phyloP scores from a whole-genome alignment of 2,888 invertebrate species.

The Drosophila flavopinicola region DNA sequence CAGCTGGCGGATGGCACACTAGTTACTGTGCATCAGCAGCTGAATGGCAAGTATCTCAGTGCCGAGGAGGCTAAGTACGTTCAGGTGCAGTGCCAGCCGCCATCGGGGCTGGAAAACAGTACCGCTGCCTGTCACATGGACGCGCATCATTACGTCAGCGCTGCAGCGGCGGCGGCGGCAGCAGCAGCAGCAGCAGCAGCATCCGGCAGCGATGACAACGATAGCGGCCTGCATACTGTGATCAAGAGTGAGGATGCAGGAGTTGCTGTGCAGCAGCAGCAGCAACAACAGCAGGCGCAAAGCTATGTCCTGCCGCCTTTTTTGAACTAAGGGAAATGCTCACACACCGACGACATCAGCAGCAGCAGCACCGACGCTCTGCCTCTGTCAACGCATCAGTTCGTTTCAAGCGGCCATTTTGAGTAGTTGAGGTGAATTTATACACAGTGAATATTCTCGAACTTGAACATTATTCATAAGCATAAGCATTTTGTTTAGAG shows the following conservation, averaged over 20 bases:
- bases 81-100: slow-evolving; percentile 70
- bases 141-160: slow-evolving; percentile 60
- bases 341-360: slow-evolving; percentile 81
- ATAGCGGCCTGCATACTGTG: slow-evolving; percentile 81
- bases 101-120: slow-evolving; percentile 75
- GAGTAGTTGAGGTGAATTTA: too few relatives aligned
- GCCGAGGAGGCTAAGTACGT: slow-evolving; percentile 84
- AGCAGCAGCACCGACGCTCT: slow-evolving; percentile 57
- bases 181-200: slow-evolving; percentile 49
- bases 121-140: slow-evolving; percentile 79
- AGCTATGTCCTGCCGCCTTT: slow-evolving; percentile 85
- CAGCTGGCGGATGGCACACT: slow-evolving; percentile 47
- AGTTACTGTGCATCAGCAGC: slow-evolving; percentile 73
- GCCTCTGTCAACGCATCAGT: slow-evolving; percentile 32
- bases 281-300: slow-evolving; percentile 80
- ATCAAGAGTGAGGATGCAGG: slow-evolving; percentile 83
- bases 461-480: too few relatives aligned
- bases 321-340: slow-evolving; percentile 85
- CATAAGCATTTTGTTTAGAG: too few relatives aligned
- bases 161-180: slow-evolving; percentile 49
- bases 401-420: slow-evolving; percentile 75
- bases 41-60: slow-evolving; percentile 82
- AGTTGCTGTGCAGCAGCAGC: slow-evolving; percentile 44
- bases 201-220: slow-evolving; percentile 72
- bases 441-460: too few relatives aligned